phyloP scores from a whole-genome alignment of 2,797 vertebrate genomes.

The Tenualosa thibaudeaui region DNA sequence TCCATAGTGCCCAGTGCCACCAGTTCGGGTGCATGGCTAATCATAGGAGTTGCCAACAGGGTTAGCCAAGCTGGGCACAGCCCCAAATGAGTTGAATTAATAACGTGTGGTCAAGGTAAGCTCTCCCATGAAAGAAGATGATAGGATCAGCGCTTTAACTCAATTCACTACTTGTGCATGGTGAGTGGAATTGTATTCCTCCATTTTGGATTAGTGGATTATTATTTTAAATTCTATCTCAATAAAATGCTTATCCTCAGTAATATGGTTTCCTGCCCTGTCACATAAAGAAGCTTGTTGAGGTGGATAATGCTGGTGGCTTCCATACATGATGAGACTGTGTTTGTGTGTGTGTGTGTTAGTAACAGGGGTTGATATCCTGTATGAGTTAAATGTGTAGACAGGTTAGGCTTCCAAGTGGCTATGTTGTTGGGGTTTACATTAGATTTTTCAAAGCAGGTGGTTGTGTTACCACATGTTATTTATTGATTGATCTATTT shows the following conservation, averaged over 20 bases:
- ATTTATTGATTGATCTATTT: too few relatives aligned
- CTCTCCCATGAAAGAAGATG: neutral
- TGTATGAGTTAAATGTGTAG: neutral
- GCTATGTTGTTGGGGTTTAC: neutral
- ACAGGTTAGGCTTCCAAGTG: neutral
- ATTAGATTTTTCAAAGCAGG: neutral
- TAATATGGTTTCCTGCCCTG: neutral
- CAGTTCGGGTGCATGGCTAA: neutral
- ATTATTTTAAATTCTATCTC: neutral
- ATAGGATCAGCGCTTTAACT: slow-evolving; percentile 5
- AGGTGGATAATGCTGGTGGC: neutral
- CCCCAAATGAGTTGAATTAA: neutral
- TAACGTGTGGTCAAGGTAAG: neutral
- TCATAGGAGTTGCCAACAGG: slow-evolving; percentile 2
- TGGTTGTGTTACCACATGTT: neutral
- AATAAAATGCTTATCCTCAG: neutral
- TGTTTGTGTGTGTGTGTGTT: neutral
- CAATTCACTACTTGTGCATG: slow-evolving; percentile 9
- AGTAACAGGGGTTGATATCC: neutral
- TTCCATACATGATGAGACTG: neutral
- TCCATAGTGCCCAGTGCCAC: neutral
- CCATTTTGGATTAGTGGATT: slow-evolving; percentile 14
- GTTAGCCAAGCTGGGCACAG: neutral
- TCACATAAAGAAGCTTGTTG: neutral
- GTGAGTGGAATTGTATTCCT: slow-evolving; percentile 17